A percentile compares a stretch with the other conserved stretches of the same genome.
Conservation (phyloP, 2,797 vertebrate genomes). For the Denticeps clupeoides region DNA sequence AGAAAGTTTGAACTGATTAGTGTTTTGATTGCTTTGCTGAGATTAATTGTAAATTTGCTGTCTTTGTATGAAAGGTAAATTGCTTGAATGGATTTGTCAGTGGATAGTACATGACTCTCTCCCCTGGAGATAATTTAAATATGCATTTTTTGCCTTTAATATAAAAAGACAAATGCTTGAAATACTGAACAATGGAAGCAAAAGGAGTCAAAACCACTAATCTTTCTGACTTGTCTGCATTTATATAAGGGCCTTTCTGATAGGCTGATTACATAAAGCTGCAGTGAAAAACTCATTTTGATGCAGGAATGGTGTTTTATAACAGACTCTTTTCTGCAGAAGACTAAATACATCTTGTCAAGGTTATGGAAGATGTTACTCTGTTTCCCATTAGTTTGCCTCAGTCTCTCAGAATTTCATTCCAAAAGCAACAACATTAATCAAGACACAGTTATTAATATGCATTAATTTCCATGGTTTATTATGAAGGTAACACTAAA, state of each 20-base stretch:
- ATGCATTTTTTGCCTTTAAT: conserved; percentile 9
- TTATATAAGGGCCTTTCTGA: conserved; percentile 25
- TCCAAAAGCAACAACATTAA: too few relatives aligned
- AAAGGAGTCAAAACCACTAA: conserved; percentile 22
- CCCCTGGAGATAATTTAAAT: conserved; percentile 8
- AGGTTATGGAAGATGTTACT: too few relatives aligned
- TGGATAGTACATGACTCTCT: conserved; percentile 3
- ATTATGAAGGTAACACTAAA: too few relatives aligned
- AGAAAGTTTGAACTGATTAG: conserved; percentile 17
- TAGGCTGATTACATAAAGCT: conserved; percentile 23
- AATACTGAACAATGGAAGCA: conserved; percentile 23
- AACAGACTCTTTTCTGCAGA: too few relatives aligned
- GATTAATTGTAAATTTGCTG: conserved; percentile 13
- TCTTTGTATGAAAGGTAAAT: background rate
- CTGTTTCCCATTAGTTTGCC: too few relatives aligned
- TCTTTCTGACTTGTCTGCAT: conserved; percentile 16
- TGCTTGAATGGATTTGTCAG: conserved; percentile 11
- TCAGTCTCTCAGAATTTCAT: too few relatives aligned
- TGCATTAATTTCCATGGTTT: too few relatives aligned
- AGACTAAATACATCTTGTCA: too few relatives aligned
- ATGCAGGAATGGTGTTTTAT: conserved; percentile 10
- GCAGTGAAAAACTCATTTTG: conserved; percentile 11
- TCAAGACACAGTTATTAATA: too few relatives aligned
- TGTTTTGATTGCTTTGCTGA: conserved; percentile 23
- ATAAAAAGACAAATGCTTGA: conserved; percentile 20